Evolutionary conservation across 1,140 invertebrate genomes (phyloP).

Genomic region (Atta colombica): DNA sequence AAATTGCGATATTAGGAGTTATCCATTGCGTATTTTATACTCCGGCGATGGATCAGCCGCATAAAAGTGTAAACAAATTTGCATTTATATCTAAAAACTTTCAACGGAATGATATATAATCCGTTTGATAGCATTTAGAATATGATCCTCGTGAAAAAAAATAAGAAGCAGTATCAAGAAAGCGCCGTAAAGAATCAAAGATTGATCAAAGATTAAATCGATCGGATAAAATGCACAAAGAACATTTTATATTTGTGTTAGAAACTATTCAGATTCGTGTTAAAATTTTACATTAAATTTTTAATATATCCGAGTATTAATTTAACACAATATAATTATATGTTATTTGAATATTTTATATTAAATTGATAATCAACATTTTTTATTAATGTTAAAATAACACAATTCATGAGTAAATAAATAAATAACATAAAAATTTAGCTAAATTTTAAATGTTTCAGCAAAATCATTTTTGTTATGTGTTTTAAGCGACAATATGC

Average conservation of each 20-base stretch:
- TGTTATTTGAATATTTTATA: too few relatives aligned
- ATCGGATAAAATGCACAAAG: background rate
- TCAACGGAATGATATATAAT: conserved; percentile 2
- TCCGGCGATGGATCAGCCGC: conserved; percentile 28
- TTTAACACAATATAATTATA: too few relatives aligned
- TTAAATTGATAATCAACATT: too few relatives aligned
- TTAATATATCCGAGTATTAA: too few relatives aligned
- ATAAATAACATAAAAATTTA: too few relatives aligned
- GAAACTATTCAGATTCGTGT: too few relatives aligned
- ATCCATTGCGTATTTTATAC: conserved; percentile 44
- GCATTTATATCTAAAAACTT: conserved; percentile 51
- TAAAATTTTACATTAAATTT: too few relatives aligned
- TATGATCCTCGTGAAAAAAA: background rate
- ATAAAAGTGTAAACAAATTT: conserved; percentile 60
- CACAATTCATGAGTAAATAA: too few relatives aligned
- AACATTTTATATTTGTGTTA: too few relatives aligned
- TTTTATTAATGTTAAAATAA: too few relatives aligned
- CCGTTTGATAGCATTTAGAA: conserved; percentile 4
- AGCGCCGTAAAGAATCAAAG: conserved; percentile 3
- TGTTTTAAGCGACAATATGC: background rate
- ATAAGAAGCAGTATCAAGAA: background rate
- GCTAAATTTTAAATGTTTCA: too few relatives aligned
- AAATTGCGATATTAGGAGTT: conserved; percentile 45
- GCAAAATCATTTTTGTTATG: too few relatives aligned
- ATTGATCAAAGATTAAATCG: background rate